Evolutionary conservation across 2,888 invertebrate species (phyloP).

Genomic region (Sphinx pinastri): DNA sequence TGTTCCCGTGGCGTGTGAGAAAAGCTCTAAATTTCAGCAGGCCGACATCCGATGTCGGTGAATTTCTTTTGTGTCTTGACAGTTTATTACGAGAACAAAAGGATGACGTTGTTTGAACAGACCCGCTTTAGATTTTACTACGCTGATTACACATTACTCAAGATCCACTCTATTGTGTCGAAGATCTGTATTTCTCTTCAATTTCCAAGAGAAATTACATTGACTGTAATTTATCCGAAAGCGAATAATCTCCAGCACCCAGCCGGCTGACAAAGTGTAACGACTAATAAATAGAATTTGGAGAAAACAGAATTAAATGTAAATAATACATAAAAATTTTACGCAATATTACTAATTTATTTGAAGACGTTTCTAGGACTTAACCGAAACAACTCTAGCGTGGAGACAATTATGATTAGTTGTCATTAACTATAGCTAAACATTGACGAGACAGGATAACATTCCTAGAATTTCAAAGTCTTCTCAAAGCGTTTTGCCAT

Average conservation of each 20-base stretch:
- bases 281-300: neutral
- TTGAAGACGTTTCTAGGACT: neutral
- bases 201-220: slow-evolving; percentile 65
- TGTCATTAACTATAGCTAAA: slow-evolving; percentile 32
- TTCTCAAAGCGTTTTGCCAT: slow-evolving; percentile 59
- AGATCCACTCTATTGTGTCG: slow-evolving; percentile 66
- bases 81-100: slow-evolving; percentile 78
- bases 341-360: neutral
- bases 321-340: neutral
- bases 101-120: slow-evolving; percentile 68
- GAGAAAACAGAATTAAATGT: neutral
- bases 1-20: slow-evolving; percentile 45
- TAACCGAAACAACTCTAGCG: slow-evolving; percentile 9
- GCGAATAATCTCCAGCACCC: slow-evolving; percentile 24
- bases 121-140: slow-evolving; percentile 72
- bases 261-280: slow-evolving; percentile 14
- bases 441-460: slow-evolving; percentile 43
- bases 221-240: slow-evolving; percentile 58
- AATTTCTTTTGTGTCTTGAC: slow-evolving; percentile 75
- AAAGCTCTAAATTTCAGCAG: slow-evolving; percentile 64
- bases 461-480: slow-evolving; percentile 57
- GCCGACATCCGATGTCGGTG: slow-evolving; percentile 67
- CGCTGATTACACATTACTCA: slow-evolving; percentile 72
- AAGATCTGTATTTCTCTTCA: slow-evolving; percentile 62
- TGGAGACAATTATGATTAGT: slow-evolving; percentile 30